Conservation (phyloP, 2,797 vertebrate genomes). For the Clamator glandarius region DNA sequence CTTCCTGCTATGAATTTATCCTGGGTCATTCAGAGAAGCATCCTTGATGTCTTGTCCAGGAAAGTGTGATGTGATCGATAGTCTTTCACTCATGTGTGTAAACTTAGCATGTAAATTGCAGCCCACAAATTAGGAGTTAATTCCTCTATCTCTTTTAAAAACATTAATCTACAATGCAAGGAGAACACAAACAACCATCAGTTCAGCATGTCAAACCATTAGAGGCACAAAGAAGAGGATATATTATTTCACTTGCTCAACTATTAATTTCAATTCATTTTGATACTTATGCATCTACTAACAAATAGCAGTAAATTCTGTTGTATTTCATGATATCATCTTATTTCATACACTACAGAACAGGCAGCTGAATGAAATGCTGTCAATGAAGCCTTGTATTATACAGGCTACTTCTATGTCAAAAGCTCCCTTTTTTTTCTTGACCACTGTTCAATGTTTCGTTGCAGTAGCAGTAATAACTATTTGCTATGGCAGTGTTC, state of each 20-base stretch:
- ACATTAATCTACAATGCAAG: neutral
- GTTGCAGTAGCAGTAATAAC: neutral
- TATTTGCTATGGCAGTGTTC: slow-evolving; percentile 4
- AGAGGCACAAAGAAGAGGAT: neutral
- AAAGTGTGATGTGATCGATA: neutral
- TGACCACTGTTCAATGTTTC: slow-evolving; percentile 15
- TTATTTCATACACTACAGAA: neutral
- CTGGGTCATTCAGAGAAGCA: neutral
- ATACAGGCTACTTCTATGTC: neutral
- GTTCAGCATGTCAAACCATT: neutral
- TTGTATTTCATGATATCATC: neutral
- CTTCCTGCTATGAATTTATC: neutral
- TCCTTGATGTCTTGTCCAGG: neutral
- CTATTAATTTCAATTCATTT: neutral
- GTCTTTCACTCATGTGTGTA: neutral
- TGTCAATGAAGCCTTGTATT: neutral
- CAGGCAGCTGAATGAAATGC: neutral
- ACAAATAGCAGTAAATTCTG: neutral
- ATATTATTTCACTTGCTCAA: neutral
- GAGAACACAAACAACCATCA: neutral
- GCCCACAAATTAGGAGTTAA: neutral
- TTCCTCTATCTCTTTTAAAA: neutral
- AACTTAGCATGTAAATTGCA: neutral
- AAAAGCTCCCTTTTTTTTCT: neutral
- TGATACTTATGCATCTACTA: neutral